These are phyloP conservation scores for Rhopalosiphum padi DNA, from an alignment of 1,140 invertebrate species.

Conservation along the genomic window DNA sequence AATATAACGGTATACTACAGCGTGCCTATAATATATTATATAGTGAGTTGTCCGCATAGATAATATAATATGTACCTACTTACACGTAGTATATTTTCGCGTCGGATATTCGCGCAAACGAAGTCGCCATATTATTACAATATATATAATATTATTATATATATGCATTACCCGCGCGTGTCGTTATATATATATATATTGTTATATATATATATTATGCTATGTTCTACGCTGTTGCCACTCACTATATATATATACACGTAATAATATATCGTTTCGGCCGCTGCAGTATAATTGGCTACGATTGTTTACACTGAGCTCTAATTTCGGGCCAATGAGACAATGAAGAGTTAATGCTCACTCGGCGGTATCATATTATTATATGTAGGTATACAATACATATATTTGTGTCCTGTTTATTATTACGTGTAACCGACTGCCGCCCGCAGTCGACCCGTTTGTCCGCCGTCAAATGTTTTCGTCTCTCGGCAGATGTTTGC, in stretches of 20 bases:
- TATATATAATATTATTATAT: background rate
- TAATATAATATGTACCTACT: background rate
- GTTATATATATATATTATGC: background rate
- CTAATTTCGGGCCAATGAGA: constrained; percentile 17
- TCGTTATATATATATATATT: background rate
- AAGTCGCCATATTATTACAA: background rate
- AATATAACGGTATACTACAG: background rate
- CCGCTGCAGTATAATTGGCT: background rate
- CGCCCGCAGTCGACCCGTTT: background rate
- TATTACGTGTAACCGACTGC: background rate
- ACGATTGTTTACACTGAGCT: background rate
- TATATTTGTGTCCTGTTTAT: background rate
- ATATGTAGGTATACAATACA: background rate
- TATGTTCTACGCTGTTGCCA: no score
- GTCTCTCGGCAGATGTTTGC: background rate
- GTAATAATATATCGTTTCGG: background rate
- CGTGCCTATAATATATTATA: background rate
- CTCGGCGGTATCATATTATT: background rate
- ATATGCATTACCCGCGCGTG: background rate
- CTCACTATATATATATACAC: no score
- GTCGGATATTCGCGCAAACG: background rate
- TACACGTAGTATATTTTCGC: background rate
- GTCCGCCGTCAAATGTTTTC: constrained; percentile 8
- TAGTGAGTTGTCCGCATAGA: background rate
- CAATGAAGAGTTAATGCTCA: background rate